Base-by-base conservation (phyloP, 2,113 vertebrate genomes). In the Phalacrocorax aristotelis region DNA sequence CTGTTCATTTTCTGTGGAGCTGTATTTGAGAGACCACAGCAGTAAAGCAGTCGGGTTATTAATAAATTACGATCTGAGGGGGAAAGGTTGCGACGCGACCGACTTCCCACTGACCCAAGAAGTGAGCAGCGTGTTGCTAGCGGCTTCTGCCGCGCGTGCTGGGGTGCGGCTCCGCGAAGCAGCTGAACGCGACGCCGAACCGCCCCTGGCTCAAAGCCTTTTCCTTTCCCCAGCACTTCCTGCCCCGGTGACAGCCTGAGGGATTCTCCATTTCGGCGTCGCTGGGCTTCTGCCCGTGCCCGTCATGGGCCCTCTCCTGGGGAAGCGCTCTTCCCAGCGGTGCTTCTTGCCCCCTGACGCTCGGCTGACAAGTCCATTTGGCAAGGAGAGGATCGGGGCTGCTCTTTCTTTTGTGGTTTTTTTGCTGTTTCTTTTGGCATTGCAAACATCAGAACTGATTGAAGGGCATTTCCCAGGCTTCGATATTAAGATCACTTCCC, bases 221-320 rank as follows among this genome's bases (percentile, higher is more conserved):
- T 2, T 48, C 32, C 60, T 55, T 25, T 9, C 57, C 0, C 0
- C 26, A 62, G 19, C 38, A 5, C 34, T 79, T 32, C 34, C 38
- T 65, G 38, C 57, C 40, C 52, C 51, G 46, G 13, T 4, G 4
- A 0, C 55, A 87, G 46, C 78, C 49, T 27, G 11, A 26, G n/a
- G 3, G 4, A 3, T 23, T 89, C 74, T 52, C 29, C 0, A 0
- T 34, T 30, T 19, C 2, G 0, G 0, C 20, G n/a, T 46, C 29
- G n/a, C 36, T n/a, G 51, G 58, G 57, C 29, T 83, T 21, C 44
- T 65, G 61, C 66, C 51, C 36, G 57, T 9, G 8, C 36, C 55
- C 14, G 5, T 34, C 74, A 10, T 32, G 52, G 55, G 54, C 36
- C 71, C 10, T 44, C 30, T 44, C 17, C 26, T 2, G 2, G 6